phyloP scores from a whole-genome alignment of 2,113 vertebrate species.

The Vulpes ferrilata region DNA sequence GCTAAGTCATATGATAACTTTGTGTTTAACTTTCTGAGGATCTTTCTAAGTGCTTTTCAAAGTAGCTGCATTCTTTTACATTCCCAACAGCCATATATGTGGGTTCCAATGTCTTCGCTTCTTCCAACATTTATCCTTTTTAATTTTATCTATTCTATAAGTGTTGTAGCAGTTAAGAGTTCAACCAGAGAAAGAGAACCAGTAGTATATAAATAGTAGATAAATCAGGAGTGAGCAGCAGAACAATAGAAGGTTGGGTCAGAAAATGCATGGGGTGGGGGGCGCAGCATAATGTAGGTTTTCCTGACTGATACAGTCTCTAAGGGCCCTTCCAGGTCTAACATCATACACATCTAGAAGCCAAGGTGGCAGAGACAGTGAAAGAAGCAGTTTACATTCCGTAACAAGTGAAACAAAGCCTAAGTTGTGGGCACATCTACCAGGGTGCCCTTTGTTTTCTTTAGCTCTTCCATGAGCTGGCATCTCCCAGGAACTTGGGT shows the following conservation, averaged over 20 bases:
- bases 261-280: too few species aligned
- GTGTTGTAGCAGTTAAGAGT: not conserved
- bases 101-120: not conserved
- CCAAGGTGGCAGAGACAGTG: not conserved
- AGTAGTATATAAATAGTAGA: not conserved
- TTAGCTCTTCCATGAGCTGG: not conserved
- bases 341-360: not conserved
- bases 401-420: not conserved
- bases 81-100: too few species aligned
- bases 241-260: not conserved
- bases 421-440: not conserved
- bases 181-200: not conserved
- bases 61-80: too few species aligned
- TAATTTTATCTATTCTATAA: not conserved
- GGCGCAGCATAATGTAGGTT: not conserved
- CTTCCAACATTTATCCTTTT: not conserved
- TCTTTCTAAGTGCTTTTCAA: too few species aligned
- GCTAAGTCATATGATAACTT: too few species aligned
- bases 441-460: not conserved
- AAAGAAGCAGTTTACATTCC: not conserved
- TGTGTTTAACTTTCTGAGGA: too few species aligned
- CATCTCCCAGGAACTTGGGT: not conserved
- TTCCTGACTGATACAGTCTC: not conserved
- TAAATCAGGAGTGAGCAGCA: not conserved
- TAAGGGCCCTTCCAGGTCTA: not conserved